These are phyloP conservation scores for Parazoanthus swiftii DNA, from an alignment of 92 coral and sea anemone genomes.

Conservation along the genomic window DNA sequence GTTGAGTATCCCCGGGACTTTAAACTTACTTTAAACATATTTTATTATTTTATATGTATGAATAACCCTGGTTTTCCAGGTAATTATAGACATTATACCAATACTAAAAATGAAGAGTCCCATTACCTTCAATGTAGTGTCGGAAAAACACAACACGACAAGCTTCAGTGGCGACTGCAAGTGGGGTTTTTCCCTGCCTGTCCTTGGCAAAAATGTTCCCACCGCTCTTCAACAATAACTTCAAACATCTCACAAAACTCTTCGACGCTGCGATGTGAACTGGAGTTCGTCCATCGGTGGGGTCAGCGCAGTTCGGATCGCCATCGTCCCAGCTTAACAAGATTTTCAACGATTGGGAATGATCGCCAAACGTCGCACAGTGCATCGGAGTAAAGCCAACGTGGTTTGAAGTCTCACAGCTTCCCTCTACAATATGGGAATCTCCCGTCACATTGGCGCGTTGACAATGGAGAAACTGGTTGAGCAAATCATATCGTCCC, in stretches of 20 bases:
- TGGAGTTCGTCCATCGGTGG: constrained; percentile 43
- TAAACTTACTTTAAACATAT: too few species aligned
- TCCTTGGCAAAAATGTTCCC: constrained; percentile 45
- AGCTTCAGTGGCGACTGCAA: constrained; percentile 29
- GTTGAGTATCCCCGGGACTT: too few species aligned
- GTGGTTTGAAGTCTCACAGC: neutral
- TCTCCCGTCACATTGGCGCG: constrained; percentile 42
- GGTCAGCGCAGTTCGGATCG: constrained; percentile 46
- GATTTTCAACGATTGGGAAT: constrained; percentile 46
- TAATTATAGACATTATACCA: neutral
- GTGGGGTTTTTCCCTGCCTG: constrained; percentile 32
- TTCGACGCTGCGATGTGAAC: constrained; percentile 54
- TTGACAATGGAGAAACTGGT: constrained; percentile 30
- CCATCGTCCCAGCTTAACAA: constrained; percentile 58
- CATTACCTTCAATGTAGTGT: constrained; percentile 28
- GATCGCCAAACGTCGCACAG: constrained; percentile 51
- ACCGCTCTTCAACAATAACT: constrained; percentile 45
- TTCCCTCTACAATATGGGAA: constrained; percentile 30
- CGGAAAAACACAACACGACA: constrained; percentile 26
- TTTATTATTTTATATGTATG: too few species aligned
- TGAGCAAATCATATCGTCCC: constrained; percentile 38
- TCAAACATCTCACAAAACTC: constrained; percentile 44
- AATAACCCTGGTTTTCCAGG: neutral
- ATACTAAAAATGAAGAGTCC: neutral
- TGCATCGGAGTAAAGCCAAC: constrained; percentile 48